A percentile compares a stretch with the other conserved stretches of the same genome.
Conservation (phyloP, 2,113 vertebrate genomes). For the Crotalus helleri region DNA sequence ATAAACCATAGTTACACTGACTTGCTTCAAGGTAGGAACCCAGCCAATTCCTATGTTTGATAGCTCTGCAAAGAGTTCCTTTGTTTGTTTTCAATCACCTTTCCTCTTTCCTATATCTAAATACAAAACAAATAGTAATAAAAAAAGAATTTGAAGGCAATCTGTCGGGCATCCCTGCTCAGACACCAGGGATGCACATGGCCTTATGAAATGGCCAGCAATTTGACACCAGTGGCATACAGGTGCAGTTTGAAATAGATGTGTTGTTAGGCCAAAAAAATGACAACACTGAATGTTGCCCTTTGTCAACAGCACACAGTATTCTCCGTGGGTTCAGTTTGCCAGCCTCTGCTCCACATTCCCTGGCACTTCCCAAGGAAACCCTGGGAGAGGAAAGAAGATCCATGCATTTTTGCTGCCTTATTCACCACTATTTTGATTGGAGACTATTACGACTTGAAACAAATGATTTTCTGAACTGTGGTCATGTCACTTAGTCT, state of each 20-base stretch:
- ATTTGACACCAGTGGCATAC: neutral
- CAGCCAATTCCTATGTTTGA: neutral
- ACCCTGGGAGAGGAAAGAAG: constrained; percentile 14
- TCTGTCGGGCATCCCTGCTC: neutral
- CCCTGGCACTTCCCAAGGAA: constrained; percentile 48
- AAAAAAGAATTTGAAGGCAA: neutral
- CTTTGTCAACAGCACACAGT: constrained; percentile 24
- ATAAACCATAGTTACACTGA: neutral
- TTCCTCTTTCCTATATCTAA: neutral
- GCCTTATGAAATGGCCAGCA: neutral
- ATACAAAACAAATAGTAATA: neutral
- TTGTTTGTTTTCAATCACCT: neutral
- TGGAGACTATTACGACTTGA: neutral
- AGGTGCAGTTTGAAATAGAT: neutral
- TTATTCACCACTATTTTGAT: constrained; percentile 40
- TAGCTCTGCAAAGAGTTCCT: neutral
- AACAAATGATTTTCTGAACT: constrained; percentile 23
- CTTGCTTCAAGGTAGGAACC: neutral
- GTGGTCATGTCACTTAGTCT: constrained; percentile 1
- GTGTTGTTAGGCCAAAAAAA: neutral
- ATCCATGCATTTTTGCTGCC: neutral
- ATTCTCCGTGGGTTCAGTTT: constrained; percentile 39
- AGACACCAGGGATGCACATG: neutral
- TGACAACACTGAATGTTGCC: neutral
- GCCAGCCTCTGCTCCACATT: neutral